These are phyloP conservation scores for Tipula confusa DNA, from an alignment of 2,888 invertebrate genomes.

Conservation along the genomic window DNA sequence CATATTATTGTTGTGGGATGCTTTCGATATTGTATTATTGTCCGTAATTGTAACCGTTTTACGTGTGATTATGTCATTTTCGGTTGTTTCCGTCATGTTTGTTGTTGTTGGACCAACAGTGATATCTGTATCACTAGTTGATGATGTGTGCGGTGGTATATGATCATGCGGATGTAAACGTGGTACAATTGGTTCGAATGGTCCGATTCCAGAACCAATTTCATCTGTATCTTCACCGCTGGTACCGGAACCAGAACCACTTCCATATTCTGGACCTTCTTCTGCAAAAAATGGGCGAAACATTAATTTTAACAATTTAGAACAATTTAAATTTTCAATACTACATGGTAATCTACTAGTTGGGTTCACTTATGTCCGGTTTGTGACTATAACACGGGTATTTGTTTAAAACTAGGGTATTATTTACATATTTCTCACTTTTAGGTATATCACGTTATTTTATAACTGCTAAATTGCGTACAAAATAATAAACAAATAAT, in stretches of 20 bases:
- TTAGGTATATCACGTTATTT: too few relatives aligned
- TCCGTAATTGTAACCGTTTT: conserved; percentile 40
- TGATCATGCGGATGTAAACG: conserved; percentile 30
- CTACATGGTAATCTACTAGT: too few relatives aligned
- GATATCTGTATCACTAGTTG: conserved; percentile 26
- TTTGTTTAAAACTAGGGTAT: too few relatives aligned
- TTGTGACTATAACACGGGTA: too few relatives aligned
- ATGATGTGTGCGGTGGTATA: conserved; percentile 32
- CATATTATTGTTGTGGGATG: conserved; percentile 31
- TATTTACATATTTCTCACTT: too few relatives aligned
- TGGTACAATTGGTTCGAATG: conserved; percentile 36
- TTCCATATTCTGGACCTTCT: conserved; percentile 59
- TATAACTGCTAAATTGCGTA: too few relatives aligned
- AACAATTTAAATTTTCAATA: too few relatives aligned
- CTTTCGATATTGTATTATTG: conserved; percentile 34
- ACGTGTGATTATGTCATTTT: conserved; percentile 25
- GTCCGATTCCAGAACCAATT: conserved; percentile 49
- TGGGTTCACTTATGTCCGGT: too few relatives aligned
- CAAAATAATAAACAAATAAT: too few relatives aligned
- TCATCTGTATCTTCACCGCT: conserved; percentile 50
- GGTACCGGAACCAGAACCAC: conserved; percentile 68
- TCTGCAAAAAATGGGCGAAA: conserved; percentile 42
- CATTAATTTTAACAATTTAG: background rate
- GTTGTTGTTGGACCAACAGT: background rate
- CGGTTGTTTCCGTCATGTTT: background rate